Evolutionary conservation across 2,797 vertebrate genomes (phyloP).

Genomic region (Lagorchestes hirsutus): DNA sequence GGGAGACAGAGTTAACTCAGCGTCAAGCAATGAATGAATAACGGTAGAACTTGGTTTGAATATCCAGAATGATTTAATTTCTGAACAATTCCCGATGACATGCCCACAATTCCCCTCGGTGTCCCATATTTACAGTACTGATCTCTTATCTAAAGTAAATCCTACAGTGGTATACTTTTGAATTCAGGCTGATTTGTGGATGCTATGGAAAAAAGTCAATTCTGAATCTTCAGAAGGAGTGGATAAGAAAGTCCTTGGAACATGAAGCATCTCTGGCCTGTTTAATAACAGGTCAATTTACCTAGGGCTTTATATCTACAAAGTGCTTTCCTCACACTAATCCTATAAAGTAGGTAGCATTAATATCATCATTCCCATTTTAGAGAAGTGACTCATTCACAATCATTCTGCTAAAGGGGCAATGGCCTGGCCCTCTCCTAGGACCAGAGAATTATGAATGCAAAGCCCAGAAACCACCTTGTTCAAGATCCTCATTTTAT

Average conservation of each 20-base stretch:
- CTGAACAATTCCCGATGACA: constrained; percentile 73
- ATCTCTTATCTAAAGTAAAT: constrained; percentile 54
- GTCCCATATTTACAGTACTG: constrained; percentile 66
- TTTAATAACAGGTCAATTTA: neutral
- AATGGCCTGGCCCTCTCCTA: neutral
- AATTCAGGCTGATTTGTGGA: constrained; percentile 40
- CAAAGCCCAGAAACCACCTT: neutral
- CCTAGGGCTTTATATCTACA: neutral
- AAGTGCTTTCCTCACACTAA: neutral
- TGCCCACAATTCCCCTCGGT: constrained; percentile 55
- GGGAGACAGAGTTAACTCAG: constrained; percentile 60
- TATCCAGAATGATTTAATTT: constrained; percentile 73
- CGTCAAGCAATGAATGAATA: constrained; percentile 68
- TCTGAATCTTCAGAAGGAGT: constrained; percentile 24
- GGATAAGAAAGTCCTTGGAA: neutral
- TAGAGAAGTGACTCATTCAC: neutral
- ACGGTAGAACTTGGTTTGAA: constrained; percentile 54
- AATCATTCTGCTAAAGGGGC: neutral
- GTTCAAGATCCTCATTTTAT: neutral
- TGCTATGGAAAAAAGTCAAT: constrained; percentile 54
- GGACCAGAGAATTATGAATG: neutral
- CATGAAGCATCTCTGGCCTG: neutral
- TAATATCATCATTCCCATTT: neutral
- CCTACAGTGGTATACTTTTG: constrained; percentile 45
- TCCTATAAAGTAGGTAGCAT: neutral